Conservation (phyloP, 1,140 invertebrate genomes). For the Lepeophtheirus salmonis region DNA sequence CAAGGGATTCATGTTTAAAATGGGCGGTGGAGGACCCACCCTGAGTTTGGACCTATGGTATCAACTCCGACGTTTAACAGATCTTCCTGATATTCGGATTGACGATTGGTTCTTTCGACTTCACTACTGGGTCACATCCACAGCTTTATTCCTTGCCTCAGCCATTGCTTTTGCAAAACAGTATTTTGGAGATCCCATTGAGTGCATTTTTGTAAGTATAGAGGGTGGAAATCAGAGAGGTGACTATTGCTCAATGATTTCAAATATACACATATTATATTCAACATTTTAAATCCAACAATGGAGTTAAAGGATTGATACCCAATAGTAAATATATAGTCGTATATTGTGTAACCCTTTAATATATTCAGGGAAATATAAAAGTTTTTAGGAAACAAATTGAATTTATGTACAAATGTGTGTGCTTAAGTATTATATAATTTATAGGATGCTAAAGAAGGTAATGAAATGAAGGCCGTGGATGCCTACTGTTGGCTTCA, state of each 20-base stretch:
- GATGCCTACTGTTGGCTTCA: constrained; percentile 17
- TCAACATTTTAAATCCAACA: background rate
- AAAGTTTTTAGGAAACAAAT: background rate
- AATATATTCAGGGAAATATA: background rate
- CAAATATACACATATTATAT: no score
- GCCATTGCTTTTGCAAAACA: constrained; percentile 11
- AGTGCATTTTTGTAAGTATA: constrained; percentile 17
- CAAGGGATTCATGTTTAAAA: background rate
- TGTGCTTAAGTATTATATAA: background rate
- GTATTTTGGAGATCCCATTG: constrained; percentile 17
- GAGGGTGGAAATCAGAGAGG: no score
- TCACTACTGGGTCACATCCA: constrained; percentile 13
- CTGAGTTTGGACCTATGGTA: constrained; percentile 8
- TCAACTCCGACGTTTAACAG: constrained; percentile 9
- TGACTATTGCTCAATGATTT: no score
- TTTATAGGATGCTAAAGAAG: constrained; percentile 10
- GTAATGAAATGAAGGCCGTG: constrained; percentile 12
- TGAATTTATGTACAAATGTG: background rate
- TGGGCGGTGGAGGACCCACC: background rate
- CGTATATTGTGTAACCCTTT: background rate
- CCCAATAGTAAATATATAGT: background rate
- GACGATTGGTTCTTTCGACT: constrained; percentile 11
- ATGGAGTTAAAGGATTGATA: background rate
- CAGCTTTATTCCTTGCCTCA: constrained; percentile 2
- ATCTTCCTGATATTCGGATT: constrained; percentile 5